Base-by-base conservation (phyloP, 2,888 invertebrate species). In the Drosophila mettleri region DNA sequence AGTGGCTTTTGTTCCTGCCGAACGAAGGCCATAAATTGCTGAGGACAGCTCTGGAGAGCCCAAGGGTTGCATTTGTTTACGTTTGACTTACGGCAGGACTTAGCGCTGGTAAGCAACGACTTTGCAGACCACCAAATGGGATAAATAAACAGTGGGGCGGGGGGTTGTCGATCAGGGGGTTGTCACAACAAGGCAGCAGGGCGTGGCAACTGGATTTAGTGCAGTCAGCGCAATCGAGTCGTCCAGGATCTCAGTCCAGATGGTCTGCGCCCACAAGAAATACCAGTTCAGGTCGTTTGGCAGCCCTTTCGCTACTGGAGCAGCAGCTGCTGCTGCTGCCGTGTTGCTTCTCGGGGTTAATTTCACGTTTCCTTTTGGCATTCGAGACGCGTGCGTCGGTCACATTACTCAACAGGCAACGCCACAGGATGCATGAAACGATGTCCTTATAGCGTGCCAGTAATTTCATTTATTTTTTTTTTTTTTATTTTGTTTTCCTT, bases 11-110 rank as follows among this genome's bases (percentile, higher is more conserved):
- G 27, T 69, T 67, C 49, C 58, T 39, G 58, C 33, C 22, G 41
- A 45, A 53, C 27, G 55, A 60, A 61, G 75, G 67, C 68, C 61
- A 87, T 85, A 87, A 83, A 87, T 72, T 68, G 36, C 31, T 14
- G 53, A 48, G 62, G 68, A 70, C 70, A 63, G 61, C 45, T 67
- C 52, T 54, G 18, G 31, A 54, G 36, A 33, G 8, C 43, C 52
- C 62, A 60, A 70, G 81, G 88, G 85, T 80, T 88, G 76, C 49
- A 48, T 78, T 80, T 86, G 81, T 81, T 88, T 88, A 68, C 75
- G 79, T 88, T 88, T 79, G 82, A 80, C 70, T 88, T 79, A 69
- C 74, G 74, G n/a, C 60, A 75, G 73, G 87, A 73, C 74, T 90
- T 86, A 80, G 75, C 69, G 70, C 63, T 75, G 74, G 87, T 90